Percentiles rank a stretch among this genome's conserved stretches.
Evolutionary conservation across 1,140 invertebrate species (phyloP).

Genomic region (Bombus consobrinus): DNA sequence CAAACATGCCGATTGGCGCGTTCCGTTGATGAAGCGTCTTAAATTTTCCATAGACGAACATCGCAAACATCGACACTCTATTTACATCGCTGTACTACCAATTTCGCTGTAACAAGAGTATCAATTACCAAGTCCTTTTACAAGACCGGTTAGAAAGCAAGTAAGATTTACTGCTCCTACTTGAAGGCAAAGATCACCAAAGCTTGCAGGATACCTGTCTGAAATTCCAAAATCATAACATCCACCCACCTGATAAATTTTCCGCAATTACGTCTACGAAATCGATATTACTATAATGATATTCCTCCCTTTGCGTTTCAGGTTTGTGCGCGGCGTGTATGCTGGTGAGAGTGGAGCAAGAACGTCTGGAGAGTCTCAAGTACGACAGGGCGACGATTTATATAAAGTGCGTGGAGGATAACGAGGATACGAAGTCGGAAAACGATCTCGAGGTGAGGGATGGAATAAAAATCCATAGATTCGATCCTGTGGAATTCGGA

Average conservation of each 20-base stretch:
- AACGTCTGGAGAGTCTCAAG: slow-evolving; percentile 77
- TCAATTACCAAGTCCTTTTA: too few relatives aligned
- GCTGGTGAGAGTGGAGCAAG: slow-evolving; percentile 74
- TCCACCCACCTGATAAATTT: neutral
- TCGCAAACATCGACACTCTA: too few relatives aligned
- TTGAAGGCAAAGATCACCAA: too few relatives aligned
- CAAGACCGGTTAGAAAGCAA: too few relatives aligned
- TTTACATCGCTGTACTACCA: too few relatives aligned
- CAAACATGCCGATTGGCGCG: too few relatives aligned
- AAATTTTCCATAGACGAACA: too few relatives aligned
- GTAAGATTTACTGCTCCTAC: too few relatives aligned
- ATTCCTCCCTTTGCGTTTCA: slow-evolving; percentile 64
- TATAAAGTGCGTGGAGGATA: slow-evolving; percentile 78
- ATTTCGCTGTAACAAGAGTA: too few relatives aligned
- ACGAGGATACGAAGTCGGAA: slow-evolving; percentile 72
- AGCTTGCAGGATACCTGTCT: too few relatives aligned
- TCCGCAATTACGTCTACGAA: neutral
- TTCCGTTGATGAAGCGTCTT: too few relatives aligned
- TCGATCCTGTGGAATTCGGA: neutral
- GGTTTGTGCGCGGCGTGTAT: slow-evolving; percentile 75
- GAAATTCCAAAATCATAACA: too few relatives aligned
- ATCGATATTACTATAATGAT: neutral
- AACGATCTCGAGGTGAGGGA: slow-evolving; percentile 73
- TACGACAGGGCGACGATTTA: slow-evolving; percentile 80
- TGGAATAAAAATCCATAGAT: slow-evolving; percentile 1